phyloP scores from a whole-genome alignment of 1,140 invertebrate genomes.

The Potamilus streckersoni region DNA sequence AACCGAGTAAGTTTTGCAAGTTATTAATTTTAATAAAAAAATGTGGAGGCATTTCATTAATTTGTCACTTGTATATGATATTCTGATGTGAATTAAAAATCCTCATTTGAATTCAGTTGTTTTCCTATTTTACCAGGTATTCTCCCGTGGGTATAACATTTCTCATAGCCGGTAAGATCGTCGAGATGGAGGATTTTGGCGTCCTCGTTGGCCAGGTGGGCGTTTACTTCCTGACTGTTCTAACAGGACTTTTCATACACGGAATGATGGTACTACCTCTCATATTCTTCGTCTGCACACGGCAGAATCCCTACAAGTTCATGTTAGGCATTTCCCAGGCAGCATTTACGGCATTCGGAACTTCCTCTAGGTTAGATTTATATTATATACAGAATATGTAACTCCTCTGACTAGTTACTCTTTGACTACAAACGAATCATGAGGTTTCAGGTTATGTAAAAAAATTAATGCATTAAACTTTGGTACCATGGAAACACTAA shows the following conservation, averaged over 20 bases:
- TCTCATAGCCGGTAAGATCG: constrained; percentile 88
- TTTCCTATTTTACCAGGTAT: constrained; percentile 74
- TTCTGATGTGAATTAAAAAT: too few relatives aligned
- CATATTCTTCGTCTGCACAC: constrained; percentile 71
- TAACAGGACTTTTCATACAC: constrained; percentile 89
- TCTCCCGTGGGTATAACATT: constrained; percentile 93
- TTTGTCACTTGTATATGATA: too few relatives aligned
- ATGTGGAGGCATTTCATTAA: too few relatives aligned
- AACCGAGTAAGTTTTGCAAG: too few relatives aligned
- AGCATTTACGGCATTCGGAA: constrained; percentile 75
- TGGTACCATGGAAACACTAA: too few relatives aligned
- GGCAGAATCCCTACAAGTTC: constrained; percentile 73
- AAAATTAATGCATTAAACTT: too few relatives aligned
- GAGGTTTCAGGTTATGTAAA: too few relatives aligned
- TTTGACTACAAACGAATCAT: too few relatives aligned
- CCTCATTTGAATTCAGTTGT: not conserved
- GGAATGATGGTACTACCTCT: constrained; percentile 88
- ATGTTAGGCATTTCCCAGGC: constrained; percentile 74
- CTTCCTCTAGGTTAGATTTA: constrained; percentile 64
- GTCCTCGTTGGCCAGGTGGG: constrained; percentile 87
- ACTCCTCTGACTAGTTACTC: not conserved
- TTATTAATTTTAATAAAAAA: too few relatives aligned
- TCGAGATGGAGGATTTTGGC: constrained; percentile 86
- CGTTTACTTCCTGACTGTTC: constrained; percentile 90
- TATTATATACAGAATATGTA: not conserved